Base-by-base conservation (phyloP, 1,140 invertebrate genomes). In the Drosophila micromelanica region DNA sequence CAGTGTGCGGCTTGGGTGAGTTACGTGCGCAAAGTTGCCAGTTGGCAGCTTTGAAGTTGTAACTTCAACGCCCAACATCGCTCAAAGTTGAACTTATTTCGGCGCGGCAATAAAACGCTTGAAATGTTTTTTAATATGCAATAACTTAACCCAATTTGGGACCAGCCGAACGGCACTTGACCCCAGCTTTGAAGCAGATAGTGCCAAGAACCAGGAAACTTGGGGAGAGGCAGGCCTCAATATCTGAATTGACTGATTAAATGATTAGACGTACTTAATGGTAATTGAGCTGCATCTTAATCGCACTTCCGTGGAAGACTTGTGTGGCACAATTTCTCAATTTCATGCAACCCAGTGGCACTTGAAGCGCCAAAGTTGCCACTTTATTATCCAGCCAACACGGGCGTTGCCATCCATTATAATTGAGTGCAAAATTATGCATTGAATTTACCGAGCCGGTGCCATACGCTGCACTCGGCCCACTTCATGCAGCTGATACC, bases 391-490 rank as follows among this genome's bases (percentile, higher is more conserved):
- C 46, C 63, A 48, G n/a, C 46, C 78, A 65, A 46, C 70, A 15
- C 17, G 45, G 54, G 52, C 70, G 63, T 55, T 55, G 48, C 59
- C 55, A 52, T 51, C 75, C 82, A 89, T 87, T 82, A 87, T 89
- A 87, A 87, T 89, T 82, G 84, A 89, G 82, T 87, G 82, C 84
- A 87, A 89, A 87, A 87, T 87, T 87, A 87, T 87, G 82, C 82
- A 87, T 87, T 87, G 82, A 79, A 87, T 71, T 77, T 65, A 40
- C 72, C 61, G 17, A 40, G 49, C 49, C n/a, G 6, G 12, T 37
- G 20, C 52, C 42, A 23, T n/a, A 49, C 46, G 12, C 27, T 40
- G 45, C 63, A 73, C 57, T 60, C 59, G 49, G 54, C 72, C 72
- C 72, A 65, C 65, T 54, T 77, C 35, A 57, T 45, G 46, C 59